Evolutionary conservation across 2,797 vertebrate species (phyloP), one percentile per base, ranked within the genome.

Genomic region (Meda fulgida): DNA sequence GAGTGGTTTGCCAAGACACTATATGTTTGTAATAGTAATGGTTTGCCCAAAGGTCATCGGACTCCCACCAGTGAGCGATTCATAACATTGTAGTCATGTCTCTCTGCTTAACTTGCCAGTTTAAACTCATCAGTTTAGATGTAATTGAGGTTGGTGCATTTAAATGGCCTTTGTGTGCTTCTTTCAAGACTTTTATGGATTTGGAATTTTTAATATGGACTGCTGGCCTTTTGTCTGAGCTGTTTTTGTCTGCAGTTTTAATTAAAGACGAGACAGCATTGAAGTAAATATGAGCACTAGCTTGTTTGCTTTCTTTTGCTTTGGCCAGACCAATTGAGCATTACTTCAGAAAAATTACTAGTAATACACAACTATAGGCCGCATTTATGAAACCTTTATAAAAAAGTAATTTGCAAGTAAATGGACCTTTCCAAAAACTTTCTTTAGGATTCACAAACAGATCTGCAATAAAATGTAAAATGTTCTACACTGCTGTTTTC

Each of bases 61-160:
- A 76, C 53, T 66, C 34, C 19, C 36, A 43, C 36, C 58, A 66
- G 31, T 19, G 21, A 3, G 21, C 38, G 13, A 36, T 81, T 70
- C 23, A 38, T 55, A 55, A 55, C 46, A 13, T 58, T 60, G 73
- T n/a, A 23, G 63, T 78, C 19, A 11, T 58, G 65, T 11, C 71
- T 58, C 26, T 78, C 40, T 40, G 29, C 66, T 73, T 73, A 72
- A 26, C 26, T 18, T 73, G 73, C 34, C 76, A 55, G 36, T 34
- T 78, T 58, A 31, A 70, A 43, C 63, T 58, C 73, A 21, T 70
- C 51, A 46, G 51, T 70, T 71, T 70, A 69, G 9, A 58, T 84
- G 26, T 78, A 78, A 84, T 78, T 78, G 29, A 48, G 21, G 65
- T n/a, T 21, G 78, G 75, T 84, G 83, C 26, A 19, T 84, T 29